These are phyloP conservation scores for Drosophila quasianomalipes DNA, from an alignment of 2,888 invertebrate species.

Conservation along the genomic window DNA sequence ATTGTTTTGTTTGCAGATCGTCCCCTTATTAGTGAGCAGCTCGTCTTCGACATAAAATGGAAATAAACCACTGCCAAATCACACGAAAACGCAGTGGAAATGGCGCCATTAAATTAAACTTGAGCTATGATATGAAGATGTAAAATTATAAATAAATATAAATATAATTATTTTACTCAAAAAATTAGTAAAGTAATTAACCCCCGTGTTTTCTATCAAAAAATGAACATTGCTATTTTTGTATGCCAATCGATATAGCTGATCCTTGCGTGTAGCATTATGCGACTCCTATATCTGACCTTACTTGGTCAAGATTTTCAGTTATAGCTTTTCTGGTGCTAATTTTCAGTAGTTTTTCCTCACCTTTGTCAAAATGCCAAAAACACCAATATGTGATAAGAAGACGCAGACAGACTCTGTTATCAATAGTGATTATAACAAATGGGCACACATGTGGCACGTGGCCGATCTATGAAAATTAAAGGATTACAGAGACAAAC, in stretches of 20 bases:
- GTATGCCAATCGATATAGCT: not conserved
- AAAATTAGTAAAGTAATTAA: not conserved
- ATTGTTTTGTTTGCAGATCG: not conserved
- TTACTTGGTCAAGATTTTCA: not conserved
- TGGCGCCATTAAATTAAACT: not conserved
- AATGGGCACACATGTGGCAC: not conserved
- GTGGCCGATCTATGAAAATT: not conserved
- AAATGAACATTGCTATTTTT: not conserved
- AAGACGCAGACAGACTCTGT: not conserved
- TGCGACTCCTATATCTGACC: not conserved
- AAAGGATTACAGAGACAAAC: not conserved
- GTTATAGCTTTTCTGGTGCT: not conserved
- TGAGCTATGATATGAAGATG: not conserved
- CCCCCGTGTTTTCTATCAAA: not conserved
- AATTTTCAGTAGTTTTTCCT: not conserved
- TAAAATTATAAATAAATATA: not conserved
- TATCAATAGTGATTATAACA: not conserved
- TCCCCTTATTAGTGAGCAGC: slow-evolving; percentile 26
- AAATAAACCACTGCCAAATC: slow-evolving; percentile 1
- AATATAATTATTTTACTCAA: not conserved
- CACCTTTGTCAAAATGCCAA: not conserved
- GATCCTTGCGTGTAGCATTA: not conserved
- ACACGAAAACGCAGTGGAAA: not conserved
- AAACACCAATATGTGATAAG: not conserved
- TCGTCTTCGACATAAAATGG: not conserved